These are phyloP conservation scores for Eugnorisma glareosa DNA, from an alignment of 2,888 invertebrate genomes.

Conservation along the genomic window DNA sequence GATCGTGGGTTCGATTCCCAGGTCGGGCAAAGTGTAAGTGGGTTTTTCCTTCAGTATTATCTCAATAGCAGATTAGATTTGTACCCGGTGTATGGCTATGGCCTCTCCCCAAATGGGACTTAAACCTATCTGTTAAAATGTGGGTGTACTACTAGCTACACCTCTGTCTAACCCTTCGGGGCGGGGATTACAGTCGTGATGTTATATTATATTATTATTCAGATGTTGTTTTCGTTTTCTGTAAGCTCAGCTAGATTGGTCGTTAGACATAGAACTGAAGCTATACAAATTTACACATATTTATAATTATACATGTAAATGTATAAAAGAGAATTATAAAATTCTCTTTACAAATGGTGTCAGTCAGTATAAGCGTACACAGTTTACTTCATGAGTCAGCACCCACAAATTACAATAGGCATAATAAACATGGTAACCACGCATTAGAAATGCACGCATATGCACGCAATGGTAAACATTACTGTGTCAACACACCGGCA, in stretches of 20 bases:
- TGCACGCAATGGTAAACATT: slow-evolving; percentile 3
- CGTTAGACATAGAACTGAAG: background rate
- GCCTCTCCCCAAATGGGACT: too few relatives aligned
- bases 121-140: too few relatives aligned
- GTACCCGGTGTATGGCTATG: too few relatives aligned
- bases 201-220: background rate
- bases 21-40: too few relatives aligned
- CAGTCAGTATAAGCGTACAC: background rate
- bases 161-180: background rate
- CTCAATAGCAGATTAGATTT: too few relatives aligned
- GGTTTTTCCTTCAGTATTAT: too few relatives aligned
- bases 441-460: slow-evolving; percentile 24
- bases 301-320: background rate
- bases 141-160: background rate
- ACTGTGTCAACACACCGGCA: slow-evolving; percentile 19
- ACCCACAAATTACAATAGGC: slow-evolving; percentile 19
- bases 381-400: background rate
- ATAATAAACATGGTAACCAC: slow-evolving; percentile 3
- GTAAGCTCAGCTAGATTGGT: background rate
- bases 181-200: background rate
- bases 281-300: background rate
- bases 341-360: slow-evolving; percentile 8
- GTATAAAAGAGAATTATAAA: too few relatives aligned
- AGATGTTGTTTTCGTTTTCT: slow-evolving; percentile 8
- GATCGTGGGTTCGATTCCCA: too few relatives aligned